Base-by-base conservation (phyloP, 2,113 vertebrate species). In the Apteryx mantelli region DNA sequence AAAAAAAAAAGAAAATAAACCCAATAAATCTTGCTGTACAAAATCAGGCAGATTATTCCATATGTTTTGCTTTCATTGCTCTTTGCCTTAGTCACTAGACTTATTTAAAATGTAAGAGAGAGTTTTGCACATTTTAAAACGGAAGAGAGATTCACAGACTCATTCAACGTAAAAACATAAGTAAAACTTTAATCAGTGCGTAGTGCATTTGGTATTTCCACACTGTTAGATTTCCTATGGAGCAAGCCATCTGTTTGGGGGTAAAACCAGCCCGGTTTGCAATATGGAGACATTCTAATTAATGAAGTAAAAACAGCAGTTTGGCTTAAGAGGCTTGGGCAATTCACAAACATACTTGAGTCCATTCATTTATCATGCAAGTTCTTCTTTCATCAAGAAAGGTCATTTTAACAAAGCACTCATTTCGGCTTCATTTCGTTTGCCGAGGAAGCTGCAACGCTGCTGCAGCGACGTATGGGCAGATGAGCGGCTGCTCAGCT, bases 271-370 rank as follows among this genome's bases (percentile, higher is more conserved):
- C 19, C 3, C 63, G 16, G 71, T 20, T 32, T 77, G 88, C 94
- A 94, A 91, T 74, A 93, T 36, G 69, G 90, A 83, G 53, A 56
- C 64, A 20, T 78, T 88, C 90, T 91, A 91, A 95, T 91, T 91
- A 93, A 95, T 93, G 81, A 69, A 94, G 64, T 42, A 68, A 96
- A 95, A 91, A 87, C 40, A 83, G 46, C 58, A 74, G 40, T 89
- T 91, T 87, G 77, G 74, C 90, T 94, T 81, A 77, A 83, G 69
- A 73, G 53, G 77, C 58, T 86, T 44, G 80, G 78, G 85, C 87
- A 93, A 84, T 74, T 73, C 69, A 89, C 61, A 89, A 81, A 55
- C 44, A 13, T 10, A 17, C 69, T 81, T 25, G 61, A 77, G 68
- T 74, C 73, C 20, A 1, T n/a, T 84, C 88, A 48, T 61, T 91